A percentile compares a stretch with the other conserved stretches of the same genome.
phyloP scores from a whole-genome alignment of 2,888 invertebrate species.

The Eutolmus rufibarbis region DNA sequence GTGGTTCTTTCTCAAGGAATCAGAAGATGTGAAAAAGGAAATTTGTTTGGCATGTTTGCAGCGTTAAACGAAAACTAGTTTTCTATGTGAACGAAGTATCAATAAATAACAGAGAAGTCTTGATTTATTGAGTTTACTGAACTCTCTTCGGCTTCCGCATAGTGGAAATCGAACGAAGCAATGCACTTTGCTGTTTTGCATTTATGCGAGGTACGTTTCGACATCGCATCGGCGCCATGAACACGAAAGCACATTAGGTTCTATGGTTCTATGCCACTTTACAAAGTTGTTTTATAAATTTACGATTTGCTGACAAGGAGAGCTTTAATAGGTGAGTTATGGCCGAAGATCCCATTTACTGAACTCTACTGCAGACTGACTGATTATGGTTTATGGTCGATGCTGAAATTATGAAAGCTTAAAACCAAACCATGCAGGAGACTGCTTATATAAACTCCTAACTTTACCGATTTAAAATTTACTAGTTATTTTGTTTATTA shows the following conservation, averaged over 20 bases:
- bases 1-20: background rate
- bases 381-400: background rate
- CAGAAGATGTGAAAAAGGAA: background rate
- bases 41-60: background rate
- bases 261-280: background rate
- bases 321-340: background rate
- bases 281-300: background rate
- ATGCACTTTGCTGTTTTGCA: background rate
- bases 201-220: background rate
- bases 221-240: background rate
- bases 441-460: background rate
- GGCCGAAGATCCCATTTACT: background rate
- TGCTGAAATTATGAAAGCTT: background rate
- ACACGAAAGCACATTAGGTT: background rate
- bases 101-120: conserved; percentile 29
- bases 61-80: background rate
- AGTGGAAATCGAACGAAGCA: background rate
- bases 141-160: background rate
- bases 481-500: no score
- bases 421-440: background rate
- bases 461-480: background rate
- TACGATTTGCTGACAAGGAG: background rate
- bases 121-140: conserved; percentile 12
- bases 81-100: background rate
- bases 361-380: background rate